Evolutionary conservation across 1,140 invertebrate genomes (phyloP).

Genomic region (Ctenoplectra terminalis): DNA sequence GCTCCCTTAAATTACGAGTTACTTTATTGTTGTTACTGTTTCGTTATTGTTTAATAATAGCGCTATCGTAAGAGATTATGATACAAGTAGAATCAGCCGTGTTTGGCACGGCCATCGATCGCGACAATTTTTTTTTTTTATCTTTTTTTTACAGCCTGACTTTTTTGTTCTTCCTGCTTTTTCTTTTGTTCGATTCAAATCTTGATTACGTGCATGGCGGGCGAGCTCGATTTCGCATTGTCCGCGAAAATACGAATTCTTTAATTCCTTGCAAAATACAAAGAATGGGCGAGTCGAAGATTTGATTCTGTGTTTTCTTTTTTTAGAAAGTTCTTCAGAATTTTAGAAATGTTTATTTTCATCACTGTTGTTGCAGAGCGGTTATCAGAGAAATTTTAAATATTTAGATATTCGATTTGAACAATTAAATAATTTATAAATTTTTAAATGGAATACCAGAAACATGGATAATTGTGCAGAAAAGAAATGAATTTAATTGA

Average conservation of each 20-base stretch:
- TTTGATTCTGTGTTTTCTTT: too few relatives aligned
- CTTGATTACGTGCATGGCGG: not conserved
- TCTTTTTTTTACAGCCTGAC: constrained; percentile 49
- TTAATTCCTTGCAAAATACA: too few relatives aligned
- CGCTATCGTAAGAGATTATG: constrained; percentile 65
- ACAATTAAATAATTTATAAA: too few relatives aligned
- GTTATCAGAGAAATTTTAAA: not conserved
- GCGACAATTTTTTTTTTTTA: constrained; percentile 50
- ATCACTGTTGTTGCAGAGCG: not conserved
- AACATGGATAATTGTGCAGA: too few relatives aligned
- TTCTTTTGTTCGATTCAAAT: constrained; percentile 1
- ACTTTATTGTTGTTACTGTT: constrained; percentile 63
- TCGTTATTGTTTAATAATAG: constrained; percentile 60
- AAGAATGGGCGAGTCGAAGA: too few relatives aligned
- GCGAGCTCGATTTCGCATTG: constrained; percentile 16
- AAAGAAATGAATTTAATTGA: too few relatives aligned
- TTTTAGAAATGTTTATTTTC: too few relatives aligned
- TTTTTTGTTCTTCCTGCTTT: not conserved
- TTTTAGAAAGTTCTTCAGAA: too few relatives aligned
- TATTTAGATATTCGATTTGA: not conserved
- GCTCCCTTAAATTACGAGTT: constrained; percentile 56
- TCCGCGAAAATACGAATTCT: constrained; percentile 6
- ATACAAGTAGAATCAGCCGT: constrained; percentile 66
- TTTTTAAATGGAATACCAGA: too few relatives aligned
- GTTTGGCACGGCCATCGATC: constrained; percentile 37